Evolutionary conservation across 2,113 vertebrate genomes (phyloP).

Genomic region (Okapia johnstoni): DNA sequence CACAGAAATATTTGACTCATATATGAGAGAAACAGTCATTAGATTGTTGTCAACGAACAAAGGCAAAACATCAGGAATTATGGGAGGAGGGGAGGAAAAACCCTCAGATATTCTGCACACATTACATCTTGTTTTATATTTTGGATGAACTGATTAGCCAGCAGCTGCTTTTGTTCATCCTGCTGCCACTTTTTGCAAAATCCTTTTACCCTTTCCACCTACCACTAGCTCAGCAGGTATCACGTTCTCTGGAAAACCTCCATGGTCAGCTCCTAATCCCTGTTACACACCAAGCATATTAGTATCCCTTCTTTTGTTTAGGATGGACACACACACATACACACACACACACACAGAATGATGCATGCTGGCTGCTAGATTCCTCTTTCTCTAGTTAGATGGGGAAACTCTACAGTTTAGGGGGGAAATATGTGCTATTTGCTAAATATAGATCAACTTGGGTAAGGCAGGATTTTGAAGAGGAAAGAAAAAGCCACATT

Average conservation of each 20-base stretch:
- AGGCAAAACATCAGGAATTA: neutral
- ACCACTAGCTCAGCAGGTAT: neutral
- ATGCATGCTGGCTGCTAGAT: neutral
- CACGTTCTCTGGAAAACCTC: neutral
- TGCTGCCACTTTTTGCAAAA: neutral
- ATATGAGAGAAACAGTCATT: neutral
- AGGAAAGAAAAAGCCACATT: neutral
- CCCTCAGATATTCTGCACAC: neutral
- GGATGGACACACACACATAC: neutral
- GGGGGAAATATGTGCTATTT: neutral
- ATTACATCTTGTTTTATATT: slow-evolving; percentile 18
- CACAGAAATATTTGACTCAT: slow-evolving; percentile 8
- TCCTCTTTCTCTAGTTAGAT: neutral
- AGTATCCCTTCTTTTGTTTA: neutral
- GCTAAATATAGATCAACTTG: neutral
- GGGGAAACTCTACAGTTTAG: neutral
- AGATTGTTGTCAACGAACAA: slow-evolving; percentile 2
- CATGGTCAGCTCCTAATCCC: neutral
- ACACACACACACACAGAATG: neutral
- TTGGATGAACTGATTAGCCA: slow-evolving; percentile 4
- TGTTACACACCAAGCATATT: neutral
- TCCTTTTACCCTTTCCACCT: neutral
- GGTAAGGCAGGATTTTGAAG: neutral
- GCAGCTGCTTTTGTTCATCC: neutral
- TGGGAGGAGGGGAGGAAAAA: neutral